Evolutionary conservation across 2,113 vertebrate species (phyloP), one percentile per base, ranked within the genome.

Genomic region (Microcebus murinus): DNA sequence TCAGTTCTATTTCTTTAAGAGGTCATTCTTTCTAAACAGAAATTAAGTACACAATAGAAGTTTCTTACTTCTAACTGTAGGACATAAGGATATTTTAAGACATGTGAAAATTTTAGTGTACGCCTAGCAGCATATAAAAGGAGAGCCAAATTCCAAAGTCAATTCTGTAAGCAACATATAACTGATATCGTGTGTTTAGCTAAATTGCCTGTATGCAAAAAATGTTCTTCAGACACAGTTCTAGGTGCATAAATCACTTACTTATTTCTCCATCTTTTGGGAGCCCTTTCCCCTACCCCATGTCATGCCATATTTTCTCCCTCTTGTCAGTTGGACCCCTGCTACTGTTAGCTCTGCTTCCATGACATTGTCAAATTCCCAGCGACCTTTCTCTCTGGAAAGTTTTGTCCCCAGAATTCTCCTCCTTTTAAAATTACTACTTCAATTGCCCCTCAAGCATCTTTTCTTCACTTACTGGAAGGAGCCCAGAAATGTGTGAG

Each of bases 301-400:
- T 27, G 13, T 45, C 14, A 34, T 25, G 27, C 1, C 0, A 0
- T 20, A 27, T 9, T 2, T 27, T 61, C 45, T 67, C 31, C 21
- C 39, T 36, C 8, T 82, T 57, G 4, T 48, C 6, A 34, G 15
- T 70, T 81, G 42, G n/a, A 42, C 39, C 39, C 20, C 27, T 42
- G 74, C 12, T 9, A 10, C 34, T 39, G 20, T 18, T 1, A 42
- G 25, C 23, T 92, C 57, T 39, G 23, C 1, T 73, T 52, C 42
- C 25, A 12, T 63, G 70, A 23, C 45, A 36, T 29, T 84, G 15
- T 84, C 23, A 85, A 84, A 50, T 76, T 9, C 25, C 23, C 29
- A 29, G 6, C 42, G 5, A 23, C 8, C 8, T 39, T 31, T 84
- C 42, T 63, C 1, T 36, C 23, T 39, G 18, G 68, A 12, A 76